Evolutionary conservation across 2,797 vertebrate species (phyloP).

Genomic region (Coregonus sp.): DNA sequence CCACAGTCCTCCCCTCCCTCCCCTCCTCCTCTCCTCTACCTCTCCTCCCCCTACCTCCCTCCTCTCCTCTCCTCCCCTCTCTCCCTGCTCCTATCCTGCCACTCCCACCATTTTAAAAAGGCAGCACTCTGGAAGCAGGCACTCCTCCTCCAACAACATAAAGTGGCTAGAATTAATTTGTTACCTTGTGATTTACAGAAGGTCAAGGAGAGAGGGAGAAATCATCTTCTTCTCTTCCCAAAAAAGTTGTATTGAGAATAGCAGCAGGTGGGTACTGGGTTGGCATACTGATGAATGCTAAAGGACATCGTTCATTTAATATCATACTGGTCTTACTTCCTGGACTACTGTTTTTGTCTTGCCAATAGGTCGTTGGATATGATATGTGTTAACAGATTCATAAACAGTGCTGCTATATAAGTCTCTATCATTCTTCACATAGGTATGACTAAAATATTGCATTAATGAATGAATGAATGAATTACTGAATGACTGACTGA

Average conservation of each 20-base stretch:
- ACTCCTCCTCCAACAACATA: slow-evolving; percentile 2
- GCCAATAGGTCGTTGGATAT: neutral
- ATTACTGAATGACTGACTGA: no score
- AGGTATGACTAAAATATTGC: no score
- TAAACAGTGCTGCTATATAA: no score
- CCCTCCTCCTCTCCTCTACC: no score
- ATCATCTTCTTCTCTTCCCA: neutral
- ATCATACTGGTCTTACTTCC: neutral
- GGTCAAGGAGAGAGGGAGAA: neutral
- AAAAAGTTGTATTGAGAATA: neutral
- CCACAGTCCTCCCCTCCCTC: no score
- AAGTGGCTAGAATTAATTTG: slow-evolving; percentile 18
- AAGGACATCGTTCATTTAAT: neutral
- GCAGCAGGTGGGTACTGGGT: neutral
- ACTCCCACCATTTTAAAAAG: no score
- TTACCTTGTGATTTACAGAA: slow-evolving; percentile 8
- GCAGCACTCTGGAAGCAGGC: no score
- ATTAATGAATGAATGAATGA: no score
- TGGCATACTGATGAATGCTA: neutral
- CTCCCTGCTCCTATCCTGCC: no score
- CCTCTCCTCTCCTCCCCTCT: no score
- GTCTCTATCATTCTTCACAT: no score
- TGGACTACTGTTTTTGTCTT: neutral
- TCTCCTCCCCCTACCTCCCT: no score
- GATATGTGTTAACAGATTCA: neutral